Evolutionary conservation across 2,113 vertebrate genomes (phyloP), one percentile per base, ranked within the genome.

Genomic region (Sinocyclocheilus maitianheensis): DNA sequence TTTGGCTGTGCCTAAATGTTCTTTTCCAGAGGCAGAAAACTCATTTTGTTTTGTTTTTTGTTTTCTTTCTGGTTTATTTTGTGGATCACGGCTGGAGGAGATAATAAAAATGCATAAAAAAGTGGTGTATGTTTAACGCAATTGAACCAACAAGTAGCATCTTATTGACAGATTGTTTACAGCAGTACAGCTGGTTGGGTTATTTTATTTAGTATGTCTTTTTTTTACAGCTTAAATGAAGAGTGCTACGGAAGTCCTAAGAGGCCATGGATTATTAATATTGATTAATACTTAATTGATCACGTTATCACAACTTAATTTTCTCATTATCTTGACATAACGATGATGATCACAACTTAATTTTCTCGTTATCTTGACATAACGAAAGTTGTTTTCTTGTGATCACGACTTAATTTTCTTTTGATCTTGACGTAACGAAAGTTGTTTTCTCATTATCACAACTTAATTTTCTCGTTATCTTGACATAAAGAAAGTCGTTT

Each of bases 1-100:
- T 63, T 80, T 43, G 12, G 55, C 37, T 62, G 55, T 80, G 58
- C 20, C 77, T 14, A n/a, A 80, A 34, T 80, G 37, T 74, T 80
- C 77, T 62, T 63, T 43, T 80, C 77, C 34, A 46, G 58, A 40
- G 22, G 77, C 34, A 16, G 22, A 43, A 37, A 63, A 46, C 2
- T 80, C 6, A 63, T 80, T 78, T 60, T n/a, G 77, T 48, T 48
- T 46, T 46, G 26, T 10, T 43, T 8, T 58, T 79, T 34, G 30
- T n/a, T 62, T 34, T 62, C 34, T 63, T 46, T 80, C 22, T 43
- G 30, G 77, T 43, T 43, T 43, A 63, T 4, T 40, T 43, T 43
- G 5, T 63, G 16, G 58, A 26, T 80, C 34, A 24, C 55, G 43
- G 55, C 18, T 78, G 53, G 53, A 37, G 77, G 30, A 26, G 58